A percentile compares a stretch with the other conserved stretches of the same genome.
phyloP scores from a whole-genome alignment of 1,140 invertebrate species.

The Atta cephalotes region DNA sequence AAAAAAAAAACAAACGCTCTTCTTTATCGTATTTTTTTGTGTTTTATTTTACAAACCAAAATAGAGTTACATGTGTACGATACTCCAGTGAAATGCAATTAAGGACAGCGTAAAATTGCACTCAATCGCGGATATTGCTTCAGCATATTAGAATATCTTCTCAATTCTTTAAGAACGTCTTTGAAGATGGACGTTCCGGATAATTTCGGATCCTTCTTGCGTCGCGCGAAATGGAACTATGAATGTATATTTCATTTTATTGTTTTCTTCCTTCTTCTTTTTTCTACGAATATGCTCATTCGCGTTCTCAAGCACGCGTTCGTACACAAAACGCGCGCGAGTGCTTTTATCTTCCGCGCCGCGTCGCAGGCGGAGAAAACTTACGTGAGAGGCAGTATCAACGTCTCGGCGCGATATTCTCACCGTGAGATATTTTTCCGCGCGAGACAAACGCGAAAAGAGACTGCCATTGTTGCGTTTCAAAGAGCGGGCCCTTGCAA shows the following conservation, averaged over 20 bases:
- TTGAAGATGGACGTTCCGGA: neutral
- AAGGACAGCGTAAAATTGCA: neutral
- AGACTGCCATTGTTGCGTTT: slow-evolving; percentile 60
- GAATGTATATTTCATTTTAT: slow-evolving; percentile 31
- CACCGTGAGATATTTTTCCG: slow-evolving; percentile 56
- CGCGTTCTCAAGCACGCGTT: slow-evolving; percentile 22
- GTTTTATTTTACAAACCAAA: neutral
- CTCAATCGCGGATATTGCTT: too few species aligned
- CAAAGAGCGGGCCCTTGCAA: slow-evolving; percentile 52
- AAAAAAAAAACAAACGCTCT: neutral
- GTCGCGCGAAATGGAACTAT: neutral
- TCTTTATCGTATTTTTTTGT: neutral
- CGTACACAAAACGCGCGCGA: slow-evolving; percentile 42
- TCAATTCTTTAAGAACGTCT: neutral
- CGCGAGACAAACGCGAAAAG: slow-evolving; percentile 56
- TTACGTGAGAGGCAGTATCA: slow-evolving; percentile 50
- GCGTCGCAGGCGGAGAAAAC: slow-evolving; percentile 6
- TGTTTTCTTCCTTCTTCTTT: neutral
- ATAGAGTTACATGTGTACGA: neutral
- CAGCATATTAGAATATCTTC: neutral
- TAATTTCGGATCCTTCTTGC: neutral
- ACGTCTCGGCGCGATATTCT: slow-evolving; percentile 58
- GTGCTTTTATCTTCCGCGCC: slow-evolving; percentile 34
- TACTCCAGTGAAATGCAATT: neutral
- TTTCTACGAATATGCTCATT: neutral